Base-by-base conservation (phyloP, 2,113 vertebrate genomes). In the Heliornis fulica region DNA sequence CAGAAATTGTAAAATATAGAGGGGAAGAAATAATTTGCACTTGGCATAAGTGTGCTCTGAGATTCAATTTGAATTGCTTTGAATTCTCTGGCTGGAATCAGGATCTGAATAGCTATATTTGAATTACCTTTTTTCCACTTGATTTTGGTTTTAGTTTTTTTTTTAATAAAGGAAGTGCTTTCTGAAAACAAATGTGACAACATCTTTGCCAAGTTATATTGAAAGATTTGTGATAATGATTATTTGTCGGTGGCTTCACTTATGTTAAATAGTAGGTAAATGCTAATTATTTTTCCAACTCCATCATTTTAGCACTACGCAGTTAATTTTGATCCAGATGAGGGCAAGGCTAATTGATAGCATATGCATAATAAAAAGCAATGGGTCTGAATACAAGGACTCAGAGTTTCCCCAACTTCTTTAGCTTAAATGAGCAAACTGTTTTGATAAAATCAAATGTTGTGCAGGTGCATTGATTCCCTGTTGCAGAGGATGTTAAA, bases 21-120 rank as follows among this genome's bases (percentile, higher is more conserved):
- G n/a, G 40, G 26, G 61, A 93, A 66, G 76, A 93, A 85, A 77
- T 83, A 79, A 94, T 93, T 91, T 96, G 87, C 97, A 97, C 93
- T 95, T 95, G 90, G 51, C 38, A 5, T 69, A 95, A 94, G 87
- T 82, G 79, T 90, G 36, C n/a, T 79, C 66, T 70, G 20, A 51
- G 94, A 97, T 97, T 90, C 92, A 96, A 77, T 89, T 68, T 94
- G 78, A 94, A 96, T 94, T 94, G 80, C 83, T 97, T 93, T 90
- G 66, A 70, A 41, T 95, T 77, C 89, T 77, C 56, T 90, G 80
- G 13, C 69, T 95, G 91, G 56, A 68, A 61, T 51, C 70, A 63
- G 34, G 32, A 94, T 23, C 89, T 97, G 83, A 78, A 43, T 31
- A 95, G 23, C 83, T 96, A 23, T 66, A 46, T 90, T 77, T 4